Percentiles rank a stretch among this genome's conserved stretches.
phyloP scores from a whole-genome alignment of 2,113 vertebrate genomes.

The Microtus montanus region DNA sequence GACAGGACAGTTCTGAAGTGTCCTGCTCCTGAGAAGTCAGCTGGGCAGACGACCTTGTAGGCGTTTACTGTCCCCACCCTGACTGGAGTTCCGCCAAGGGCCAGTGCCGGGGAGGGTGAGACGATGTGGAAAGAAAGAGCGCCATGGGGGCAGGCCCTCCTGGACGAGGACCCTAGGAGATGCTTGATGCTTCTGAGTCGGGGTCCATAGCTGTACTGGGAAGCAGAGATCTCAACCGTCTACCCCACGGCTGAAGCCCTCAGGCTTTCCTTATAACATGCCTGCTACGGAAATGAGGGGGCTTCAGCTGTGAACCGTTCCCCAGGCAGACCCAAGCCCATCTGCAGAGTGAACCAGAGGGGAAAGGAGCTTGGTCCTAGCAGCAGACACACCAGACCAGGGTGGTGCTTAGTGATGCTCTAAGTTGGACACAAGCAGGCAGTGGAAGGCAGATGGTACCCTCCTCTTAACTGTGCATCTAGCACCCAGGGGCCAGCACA shows the following conservation, averaged over 20 bases:
- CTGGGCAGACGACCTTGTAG: background rate
- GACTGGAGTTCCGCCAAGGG: background rate
- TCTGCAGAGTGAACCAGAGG: background rate
- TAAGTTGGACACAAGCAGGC: background rate
- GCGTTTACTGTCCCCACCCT: background rate
- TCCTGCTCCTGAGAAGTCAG: background rate
- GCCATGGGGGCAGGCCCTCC: background rate
- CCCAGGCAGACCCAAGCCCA: fast-evolving
- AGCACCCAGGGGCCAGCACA: background rate
- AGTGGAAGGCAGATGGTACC: background rate
- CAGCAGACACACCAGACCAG: background rate
- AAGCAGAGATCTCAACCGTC: background rate
- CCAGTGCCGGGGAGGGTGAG: background rate
- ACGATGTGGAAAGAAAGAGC: background rate
- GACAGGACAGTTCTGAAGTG: too few relatives aligned
- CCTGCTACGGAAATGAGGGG: background rate
- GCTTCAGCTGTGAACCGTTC: background rate
- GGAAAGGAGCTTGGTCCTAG: background rate
- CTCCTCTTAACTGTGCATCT: background rate
- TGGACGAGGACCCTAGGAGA: background rate
- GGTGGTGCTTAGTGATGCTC: background rate
- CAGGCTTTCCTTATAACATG: background rate
- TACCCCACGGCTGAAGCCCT: fast-evolving
- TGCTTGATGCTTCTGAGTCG: background rate
- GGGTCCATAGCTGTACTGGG: background rate